Conservation (phyloP, 2,113 vertebrate genomes). For the Chloropsis hardwickii region DNA sequence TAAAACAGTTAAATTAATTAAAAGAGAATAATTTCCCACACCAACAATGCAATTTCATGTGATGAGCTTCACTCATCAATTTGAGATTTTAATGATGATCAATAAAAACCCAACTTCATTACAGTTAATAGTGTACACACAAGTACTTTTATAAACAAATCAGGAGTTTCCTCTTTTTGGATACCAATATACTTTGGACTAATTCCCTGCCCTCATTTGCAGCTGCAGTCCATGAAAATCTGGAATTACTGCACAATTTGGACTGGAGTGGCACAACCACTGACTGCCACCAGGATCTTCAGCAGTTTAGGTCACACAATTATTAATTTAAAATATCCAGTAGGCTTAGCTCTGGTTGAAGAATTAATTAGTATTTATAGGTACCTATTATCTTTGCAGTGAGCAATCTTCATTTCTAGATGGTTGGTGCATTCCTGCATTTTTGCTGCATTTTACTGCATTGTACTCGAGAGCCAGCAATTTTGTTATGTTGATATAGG, state of each 20-base stretch:
- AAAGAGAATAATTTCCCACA: not conserved
- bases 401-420: not conserved
- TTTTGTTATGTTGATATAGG: slow-evolving; percentile 52
- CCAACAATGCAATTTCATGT: not conserved
- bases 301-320: rapidly evolving
- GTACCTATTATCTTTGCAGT: not conserved
- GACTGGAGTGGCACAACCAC: not conserved
- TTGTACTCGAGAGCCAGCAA: not conserved
- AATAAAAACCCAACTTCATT: not conserved
- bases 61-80: not conserved
- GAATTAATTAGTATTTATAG: not conserved
- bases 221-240: not conserved
- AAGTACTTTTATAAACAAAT: not conserved
- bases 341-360: not conserved
- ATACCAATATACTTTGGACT: not conserved
- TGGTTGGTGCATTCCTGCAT: not conserved
- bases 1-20: not conserved
- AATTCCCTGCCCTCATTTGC: not conserved
- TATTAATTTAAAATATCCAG: not conserved
- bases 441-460: slow-evolving; percentile 7
- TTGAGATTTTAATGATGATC: not conserved
- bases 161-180: not conserved
- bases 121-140: not conserved
- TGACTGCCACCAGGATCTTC: not conserved
- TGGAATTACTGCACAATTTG: not conserved